Percentiles rank a stretch among this genome's conserved stretches.
Conservation (phyloP, 2,113 vertebrate species). For the Chiloscyllium plagiosum region DNA sequence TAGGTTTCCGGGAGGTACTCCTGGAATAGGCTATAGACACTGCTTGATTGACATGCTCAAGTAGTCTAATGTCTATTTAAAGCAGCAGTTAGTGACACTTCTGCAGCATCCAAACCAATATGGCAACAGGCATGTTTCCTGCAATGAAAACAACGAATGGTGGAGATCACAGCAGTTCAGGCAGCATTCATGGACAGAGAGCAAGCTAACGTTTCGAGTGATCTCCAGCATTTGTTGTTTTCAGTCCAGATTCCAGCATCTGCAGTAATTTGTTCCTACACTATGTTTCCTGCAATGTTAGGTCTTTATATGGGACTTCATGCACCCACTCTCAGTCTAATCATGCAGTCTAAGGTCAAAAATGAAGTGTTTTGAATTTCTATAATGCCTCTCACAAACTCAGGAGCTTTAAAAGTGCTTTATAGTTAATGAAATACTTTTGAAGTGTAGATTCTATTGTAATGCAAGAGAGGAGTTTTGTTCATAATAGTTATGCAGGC, state of each 20-base stretch:
- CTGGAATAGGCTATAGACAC: not conserved
- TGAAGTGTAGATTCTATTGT: not conserved
- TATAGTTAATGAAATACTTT: not conserved
- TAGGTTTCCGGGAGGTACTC: not conserved
- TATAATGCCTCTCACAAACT: not conserved
- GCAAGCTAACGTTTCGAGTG: too few relatives aligned
- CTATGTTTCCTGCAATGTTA: not conserved
- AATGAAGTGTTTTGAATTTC: not conserved
- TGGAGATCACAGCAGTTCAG: too few relatives aligned
- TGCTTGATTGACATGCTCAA: not conserved
- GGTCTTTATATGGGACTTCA: not conserved
- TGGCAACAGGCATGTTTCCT: not conserved
- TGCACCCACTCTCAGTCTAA: not conserved
- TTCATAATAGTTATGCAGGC: not conserved
- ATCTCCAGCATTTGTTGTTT: too few relatives aligned
- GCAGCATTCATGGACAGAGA: too few relatives aligned
- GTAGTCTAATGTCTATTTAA: not conserved
- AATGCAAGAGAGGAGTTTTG: not conserved
- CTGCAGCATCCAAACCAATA: not conserved
- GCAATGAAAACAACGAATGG: not conserved
- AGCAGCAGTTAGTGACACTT: not conserved
- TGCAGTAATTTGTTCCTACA: too few relatives aligned
- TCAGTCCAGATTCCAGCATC: too few relatives aligned
- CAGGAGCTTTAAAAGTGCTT: not conserved
- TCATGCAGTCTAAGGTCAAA: not conserved